A percentile compares a stretch with the other conserved stretches of the same genome.
These are phyloP conservation scores for Strigops habroptila DNA, from an alignment of 2,113 vertebrate species.

Conservation along the genomic window DNA sequence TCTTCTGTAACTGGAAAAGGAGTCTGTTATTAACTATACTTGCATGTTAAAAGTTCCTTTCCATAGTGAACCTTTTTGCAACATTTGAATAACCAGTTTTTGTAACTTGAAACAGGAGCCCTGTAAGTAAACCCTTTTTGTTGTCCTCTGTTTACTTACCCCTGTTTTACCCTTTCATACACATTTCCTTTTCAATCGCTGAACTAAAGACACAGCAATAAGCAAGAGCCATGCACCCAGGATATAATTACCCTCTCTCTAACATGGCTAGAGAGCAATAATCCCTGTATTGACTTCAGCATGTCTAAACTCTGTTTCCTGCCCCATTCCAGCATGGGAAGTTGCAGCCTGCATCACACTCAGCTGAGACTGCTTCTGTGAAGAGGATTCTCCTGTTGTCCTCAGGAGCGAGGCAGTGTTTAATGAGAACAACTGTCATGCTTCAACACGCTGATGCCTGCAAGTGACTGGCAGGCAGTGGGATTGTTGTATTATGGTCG, in stretches of 20 bases:
- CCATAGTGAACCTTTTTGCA: background rate
- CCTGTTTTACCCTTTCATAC: background rate
- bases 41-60: background rate
- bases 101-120: background rate
- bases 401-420: background rate
- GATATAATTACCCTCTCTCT: background rate
- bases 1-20: background rate
- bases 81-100: background rate
- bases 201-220: background rate
- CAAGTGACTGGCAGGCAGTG: background rate
- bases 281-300: background rate
- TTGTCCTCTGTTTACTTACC: background rate
- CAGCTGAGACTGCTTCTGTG: background rate
- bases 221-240: background rate
- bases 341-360: background rate
- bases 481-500: slow-evolving; percentile 2
- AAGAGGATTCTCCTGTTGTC: background rate
- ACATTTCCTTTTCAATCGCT: background rate
- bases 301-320: background rate
- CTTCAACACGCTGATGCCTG: background rate
- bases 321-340: background rate
- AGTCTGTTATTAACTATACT: background rate
- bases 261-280: rapidly evolving
- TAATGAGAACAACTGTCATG: background rate
- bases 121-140: background rate